Conservation (phyloP, 2,797 vertebrate species). For the Neosilurus mollespiculum region DNA sequence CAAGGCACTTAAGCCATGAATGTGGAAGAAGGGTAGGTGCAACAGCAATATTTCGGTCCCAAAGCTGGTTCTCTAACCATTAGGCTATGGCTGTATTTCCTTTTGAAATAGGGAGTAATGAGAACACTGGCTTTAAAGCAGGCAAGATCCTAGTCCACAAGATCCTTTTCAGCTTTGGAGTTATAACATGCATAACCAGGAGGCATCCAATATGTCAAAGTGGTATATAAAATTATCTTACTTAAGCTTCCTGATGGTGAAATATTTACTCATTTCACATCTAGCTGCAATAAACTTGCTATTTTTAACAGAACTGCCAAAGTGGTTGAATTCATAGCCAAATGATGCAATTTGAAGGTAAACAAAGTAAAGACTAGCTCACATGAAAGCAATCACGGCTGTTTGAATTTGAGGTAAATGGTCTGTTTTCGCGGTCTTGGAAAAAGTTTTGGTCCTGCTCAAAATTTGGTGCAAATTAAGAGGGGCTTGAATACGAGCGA, state of each 20-base stretch:
- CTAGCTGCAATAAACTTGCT: not conserved
- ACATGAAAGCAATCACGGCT: too few species aligned
- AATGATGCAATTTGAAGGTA: not conserved
- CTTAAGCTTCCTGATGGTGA: not conserved
- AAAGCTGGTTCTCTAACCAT: too few species aligned
- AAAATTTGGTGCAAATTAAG: too few species aligned
- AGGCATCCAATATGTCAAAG: not conserved
- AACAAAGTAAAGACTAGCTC: too few species aligned
- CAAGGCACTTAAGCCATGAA: too few species aligned
- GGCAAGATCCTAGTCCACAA: not conserved
- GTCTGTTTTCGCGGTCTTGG: too few species aligned
- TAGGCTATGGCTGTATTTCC: not conserved
- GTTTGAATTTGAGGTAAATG: too few species aligned
- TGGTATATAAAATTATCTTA: not conserved
- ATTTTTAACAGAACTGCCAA: not conserved
- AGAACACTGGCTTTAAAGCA: not conserved
- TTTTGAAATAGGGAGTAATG: not conserved
- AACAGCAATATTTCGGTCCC: too few species aligned
- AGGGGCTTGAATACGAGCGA: too few species aligned
- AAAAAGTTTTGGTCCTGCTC: too few species aligned
- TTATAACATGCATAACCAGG: not conserved
- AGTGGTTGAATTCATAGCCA: not conserved
- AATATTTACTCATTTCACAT: not conserved
- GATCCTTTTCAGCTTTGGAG: not conserved
- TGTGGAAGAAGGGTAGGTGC: too few species aligned